A percentile compares a stretch with the other conserved stretches of the same genome.
These are phyloP conservation scores for Phaonia tiefii DNA, from an alignment of 2,888 invertebrate species.

Conservation along the genomic window DNA sequence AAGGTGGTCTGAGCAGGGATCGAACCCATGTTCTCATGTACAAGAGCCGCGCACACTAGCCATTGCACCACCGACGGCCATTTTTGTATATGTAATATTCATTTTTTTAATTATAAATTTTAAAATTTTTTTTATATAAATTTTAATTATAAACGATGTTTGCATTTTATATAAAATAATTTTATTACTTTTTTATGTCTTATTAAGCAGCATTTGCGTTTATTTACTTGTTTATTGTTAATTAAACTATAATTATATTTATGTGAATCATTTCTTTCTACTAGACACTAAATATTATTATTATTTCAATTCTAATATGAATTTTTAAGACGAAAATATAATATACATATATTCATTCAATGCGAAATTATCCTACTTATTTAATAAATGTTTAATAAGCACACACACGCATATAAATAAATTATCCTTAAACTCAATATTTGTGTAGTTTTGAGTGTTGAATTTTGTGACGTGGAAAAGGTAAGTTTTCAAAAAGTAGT, in stretches of 20 bases:
- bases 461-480: too few species aligned
- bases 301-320: slow-evolving; percentile 56
- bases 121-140: slow-evolving; percentile 17
- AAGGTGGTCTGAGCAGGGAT: too few species aligned
- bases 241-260: neutral
- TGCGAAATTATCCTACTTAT: slow-evolving; percentile 15
- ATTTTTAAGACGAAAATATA: slow-evolving; percentile 37
- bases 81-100: too few species aligned
- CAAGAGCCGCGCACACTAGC: too few species aligned
- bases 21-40: too few species aligned
- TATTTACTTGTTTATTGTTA: slow-evolving; percentile 48
- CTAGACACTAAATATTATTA: slow-evolving; percentile 54
- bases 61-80: too few species aligned
- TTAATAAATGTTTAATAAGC: neutral
- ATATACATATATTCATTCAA: neutral
- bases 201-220: slow-evolving; percentile 54
- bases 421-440: slow-evolving; percentile 19
- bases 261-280: slow-evolving; percentile 36
- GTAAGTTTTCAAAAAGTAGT: too few species aligned
- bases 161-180: slow-evolving; percentile 39
- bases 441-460: neutral
- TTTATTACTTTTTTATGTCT: slow-evolving; percentile 51
- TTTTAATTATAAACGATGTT: slow-evolving; percentile 45
- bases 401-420: slow-evolving; percentile 22
- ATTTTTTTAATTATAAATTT: too few species aligned